Evolutionary conservation across 2,113 vertebrate genomes (phyloP), one percentile per base, ranked within the genome.

Genomic region (Podarcis cretensis): DNA sequence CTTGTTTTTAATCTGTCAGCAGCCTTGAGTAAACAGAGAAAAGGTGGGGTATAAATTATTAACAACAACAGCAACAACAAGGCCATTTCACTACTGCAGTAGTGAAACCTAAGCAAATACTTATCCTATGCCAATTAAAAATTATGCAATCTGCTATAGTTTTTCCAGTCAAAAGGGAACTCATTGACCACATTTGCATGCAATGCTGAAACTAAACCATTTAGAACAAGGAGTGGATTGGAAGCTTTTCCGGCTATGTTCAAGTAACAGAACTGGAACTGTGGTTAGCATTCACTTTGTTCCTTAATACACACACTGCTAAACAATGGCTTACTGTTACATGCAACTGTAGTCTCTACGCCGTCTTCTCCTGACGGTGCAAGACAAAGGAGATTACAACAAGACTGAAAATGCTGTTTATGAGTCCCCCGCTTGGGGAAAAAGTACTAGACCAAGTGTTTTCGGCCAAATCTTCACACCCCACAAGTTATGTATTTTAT

Each of bases 91-190:
- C 48, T 54, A 77, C 21, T 76, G 23, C 37, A 43, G 10, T 89
- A 74, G 80, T 86, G 0, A 71, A 48, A 90, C 84, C 2, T 90
- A 10, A 86, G 87, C 87, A 92, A 77, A 14, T 76, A 74, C 75
- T 91, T 94, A 84, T 57, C 43, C 92, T 94, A 81, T 25, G 84
- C 87, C 85, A 86, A 85, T 91, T 77, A 59, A 92, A 86, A 40
- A 25, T 89, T 63, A 90, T 84, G 83, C 37, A 87, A 73, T 83
- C 69, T 1, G 89, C 89, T 54, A 21, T 69, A 12, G 65, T 91
- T 84, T 89, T 84, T 23, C 78, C 48, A 91, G 73, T 89, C 89
- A 0, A 76, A 57, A 21, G 35, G 80, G 66, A 48, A 68, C 43
- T 90, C 89, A 37, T 6, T 74, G 92, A 68, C 90, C 92, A 93